These are phyloP conservation scores for Jacana jacana DNA, from an alignment of 2,113 vertebrate species.

Conservation along the genomic window DNA sequence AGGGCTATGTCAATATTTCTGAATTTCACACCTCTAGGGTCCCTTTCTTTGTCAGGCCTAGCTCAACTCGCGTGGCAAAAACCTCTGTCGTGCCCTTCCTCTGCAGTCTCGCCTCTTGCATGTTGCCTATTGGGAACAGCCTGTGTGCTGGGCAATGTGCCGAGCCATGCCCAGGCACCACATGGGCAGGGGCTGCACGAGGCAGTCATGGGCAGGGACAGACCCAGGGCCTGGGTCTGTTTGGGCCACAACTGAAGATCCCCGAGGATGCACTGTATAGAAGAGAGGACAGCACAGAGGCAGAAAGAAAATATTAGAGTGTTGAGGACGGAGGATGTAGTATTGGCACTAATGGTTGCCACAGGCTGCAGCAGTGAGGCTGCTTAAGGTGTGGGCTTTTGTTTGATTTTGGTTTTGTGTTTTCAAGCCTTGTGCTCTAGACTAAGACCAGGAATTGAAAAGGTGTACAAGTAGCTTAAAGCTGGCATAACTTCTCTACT, in stretches of 20 bases:
- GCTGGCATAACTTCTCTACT: not conserved
- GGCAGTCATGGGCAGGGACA: no score
- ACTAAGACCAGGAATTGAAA: not conserved
- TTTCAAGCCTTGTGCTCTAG: not conserved
- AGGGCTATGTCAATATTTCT: not conserved
- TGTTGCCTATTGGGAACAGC: accelerated
- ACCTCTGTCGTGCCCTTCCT: not conserved
- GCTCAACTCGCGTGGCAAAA: not conserved
- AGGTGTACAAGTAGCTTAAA: not conserved
- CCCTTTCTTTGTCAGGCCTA: not conserved
- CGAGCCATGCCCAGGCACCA: not conserved
- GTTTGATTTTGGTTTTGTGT: not conserved
- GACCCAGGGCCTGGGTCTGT: not conserved
- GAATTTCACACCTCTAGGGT: not conserved
- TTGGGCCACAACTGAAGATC: not conserved
- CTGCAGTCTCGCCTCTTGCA: not conserved
- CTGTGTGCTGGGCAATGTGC: not conserved
- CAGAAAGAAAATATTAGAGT: not conserved
- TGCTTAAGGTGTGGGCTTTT: not conserved
- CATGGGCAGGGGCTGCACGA: accelerated
- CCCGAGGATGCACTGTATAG: not conserved
- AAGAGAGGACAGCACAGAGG: not conserved
- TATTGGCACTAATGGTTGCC: not conserved
- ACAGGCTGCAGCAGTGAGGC: not conserved
- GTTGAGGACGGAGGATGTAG: not conserved